phyloP scores from a whole-genome alignment of 2,888 invertebrate species.

The Noctua comes region DNA sequence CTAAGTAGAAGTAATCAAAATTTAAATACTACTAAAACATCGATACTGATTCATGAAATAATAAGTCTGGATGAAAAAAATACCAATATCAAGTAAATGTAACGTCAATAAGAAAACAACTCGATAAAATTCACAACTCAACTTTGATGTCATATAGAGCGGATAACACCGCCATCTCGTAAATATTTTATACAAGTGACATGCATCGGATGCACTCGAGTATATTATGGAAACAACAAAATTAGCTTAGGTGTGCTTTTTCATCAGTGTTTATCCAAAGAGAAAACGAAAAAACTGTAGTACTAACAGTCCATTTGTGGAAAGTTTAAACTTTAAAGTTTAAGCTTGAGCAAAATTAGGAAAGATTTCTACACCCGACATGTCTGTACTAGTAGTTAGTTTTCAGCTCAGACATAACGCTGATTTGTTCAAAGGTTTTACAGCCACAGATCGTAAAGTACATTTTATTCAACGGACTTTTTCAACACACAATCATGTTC shows the following conservation, averaged over 20 bases:
- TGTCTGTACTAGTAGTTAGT: not conserved
- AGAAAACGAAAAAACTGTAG: not conserved
- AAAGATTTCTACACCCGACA: not conserved
- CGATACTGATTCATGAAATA: not conserved
- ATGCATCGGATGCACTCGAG: not conserved
- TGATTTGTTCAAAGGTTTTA: not conserved
- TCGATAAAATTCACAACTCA: slow-evolving; percentile 42
- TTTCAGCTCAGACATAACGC: not conserved
- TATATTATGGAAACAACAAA: not conserved
- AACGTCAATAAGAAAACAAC: slow-evolving; percentile 56
- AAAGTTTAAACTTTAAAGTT: not conserved
- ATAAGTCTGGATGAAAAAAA: slow-evolving; percentile 24
- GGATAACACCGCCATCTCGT: slow-evolving; percentile 35
- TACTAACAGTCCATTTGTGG: not conserved
- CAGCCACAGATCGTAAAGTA: not conserved
- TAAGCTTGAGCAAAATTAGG: not conserved
- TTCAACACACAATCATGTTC: too few relatives aligned
- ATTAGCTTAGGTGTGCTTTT: not conserved
- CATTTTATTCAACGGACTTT: not conserved
- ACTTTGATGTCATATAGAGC: slow-evolving; percentile 52
- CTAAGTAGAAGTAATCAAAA: not conserved
- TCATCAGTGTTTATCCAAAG: not conserved
- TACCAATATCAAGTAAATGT: slow-evolving; percentile 58
- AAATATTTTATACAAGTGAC: slow-evolving; percentile 1
- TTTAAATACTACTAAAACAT: not conserved